These are phyloP conservation scores for Caerostris darwini DNA, from an alignment of 1,140 invertebrate species.

Conservation along the genomic window DNA sequence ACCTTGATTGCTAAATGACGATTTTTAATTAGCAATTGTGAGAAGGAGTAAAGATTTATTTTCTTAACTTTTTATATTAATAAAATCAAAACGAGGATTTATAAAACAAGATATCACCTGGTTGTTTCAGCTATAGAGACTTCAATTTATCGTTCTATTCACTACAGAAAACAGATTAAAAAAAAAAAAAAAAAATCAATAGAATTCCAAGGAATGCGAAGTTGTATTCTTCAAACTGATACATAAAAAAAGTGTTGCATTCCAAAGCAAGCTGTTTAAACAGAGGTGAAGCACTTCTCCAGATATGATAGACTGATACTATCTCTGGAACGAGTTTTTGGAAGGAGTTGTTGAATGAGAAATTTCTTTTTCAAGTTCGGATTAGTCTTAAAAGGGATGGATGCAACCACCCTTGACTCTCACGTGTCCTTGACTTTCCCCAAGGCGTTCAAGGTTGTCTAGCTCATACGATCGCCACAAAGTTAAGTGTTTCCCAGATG, in stretches of 20 bases:
- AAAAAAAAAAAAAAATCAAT: too few species aligned
- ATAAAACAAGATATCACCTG: too few species aligned
- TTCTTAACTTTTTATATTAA: too few species aligned
- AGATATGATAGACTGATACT: neutral
- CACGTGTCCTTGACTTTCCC: slow-evolving; percentile 38
- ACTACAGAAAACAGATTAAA: too few species aligned
- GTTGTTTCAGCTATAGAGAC: too few species aligned
- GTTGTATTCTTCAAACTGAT: too few species aligned
- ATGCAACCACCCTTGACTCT: neutral
- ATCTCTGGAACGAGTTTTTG: neutral
- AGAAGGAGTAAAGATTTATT: too few species aligned
- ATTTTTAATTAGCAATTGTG: too few species aligned
- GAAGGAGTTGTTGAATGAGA: neutral
- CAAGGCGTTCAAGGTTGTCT: slow-evolving; percentile 47
- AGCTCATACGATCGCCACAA: neutral
- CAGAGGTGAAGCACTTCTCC: neutral
- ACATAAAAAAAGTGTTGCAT: neutral
- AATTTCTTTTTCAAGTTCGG: neutral
- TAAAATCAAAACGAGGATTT: too few species aligned
- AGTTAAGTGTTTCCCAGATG: neutral
- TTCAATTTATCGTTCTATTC: too few species aligned
- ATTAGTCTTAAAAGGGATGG: neutral
- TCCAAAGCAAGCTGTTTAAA: neutral
- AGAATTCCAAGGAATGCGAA: too few species aligned
- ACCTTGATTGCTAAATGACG: too few species aligned